phyloP scores from a whole-genome alignment of 2,113 vertebrate genomes.

The Microtus montanus region DNA sequence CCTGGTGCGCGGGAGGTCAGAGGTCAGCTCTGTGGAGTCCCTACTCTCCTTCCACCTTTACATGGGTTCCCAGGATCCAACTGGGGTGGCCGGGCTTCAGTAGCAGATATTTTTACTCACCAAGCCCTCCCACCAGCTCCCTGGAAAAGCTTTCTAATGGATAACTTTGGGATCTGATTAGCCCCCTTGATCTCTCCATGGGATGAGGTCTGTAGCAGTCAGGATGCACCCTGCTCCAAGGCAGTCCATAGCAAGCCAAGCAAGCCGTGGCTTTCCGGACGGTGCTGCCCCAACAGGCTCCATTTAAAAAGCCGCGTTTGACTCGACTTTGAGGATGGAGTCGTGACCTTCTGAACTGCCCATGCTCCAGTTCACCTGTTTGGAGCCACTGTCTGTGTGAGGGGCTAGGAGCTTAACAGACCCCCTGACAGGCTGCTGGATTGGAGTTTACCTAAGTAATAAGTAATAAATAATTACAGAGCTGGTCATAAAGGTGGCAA shows the following conservation, averaged over 20 bases:
- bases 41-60: background rate
- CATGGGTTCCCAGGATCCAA: background rate
- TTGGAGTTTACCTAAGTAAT: background rate
- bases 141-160: background rate
- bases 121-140: background rate
- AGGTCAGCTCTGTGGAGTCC: background rate
- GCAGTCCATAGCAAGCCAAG: no score
- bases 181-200: background rate
- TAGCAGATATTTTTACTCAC: background rate
- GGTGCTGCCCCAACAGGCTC: background rate
- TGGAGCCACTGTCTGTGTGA: background rate
- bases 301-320: background rate
- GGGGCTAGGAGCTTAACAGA: background rate
- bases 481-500: background rate
- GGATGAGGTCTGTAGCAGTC: background rate
- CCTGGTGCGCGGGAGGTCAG: background rate
- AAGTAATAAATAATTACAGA: no score
- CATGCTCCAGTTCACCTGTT: background rate
- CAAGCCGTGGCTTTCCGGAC: background rate
- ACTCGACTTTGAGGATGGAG: background rate
- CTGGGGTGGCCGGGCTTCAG: background rate
- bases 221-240: background rate
- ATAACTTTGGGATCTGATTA: background rate
- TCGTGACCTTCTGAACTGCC: no score
- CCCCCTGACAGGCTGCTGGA: no score